Conservation (phyloP, 2,888 invertebrate species). For the Buathra laborator region DNA sequence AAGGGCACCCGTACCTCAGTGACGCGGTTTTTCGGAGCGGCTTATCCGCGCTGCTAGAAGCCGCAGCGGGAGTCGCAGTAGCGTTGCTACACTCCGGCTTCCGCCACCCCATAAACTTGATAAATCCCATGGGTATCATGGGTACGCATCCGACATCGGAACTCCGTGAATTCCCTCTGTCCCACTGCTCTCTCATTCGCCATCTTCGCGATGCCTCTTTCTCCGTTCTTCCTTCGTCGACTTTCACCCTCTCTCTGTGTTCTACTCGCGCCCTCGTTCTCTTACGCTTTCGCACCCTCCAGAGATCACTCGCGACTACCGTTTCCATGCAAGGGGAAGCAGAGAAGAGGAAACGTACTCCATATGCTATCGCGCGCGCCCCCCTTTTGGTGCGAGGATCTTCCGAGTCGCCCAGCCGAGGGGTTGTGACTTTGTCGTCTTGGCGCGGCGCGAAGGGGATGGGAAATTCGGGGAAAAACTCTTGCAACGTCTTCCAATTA, state of each 20-base stretch:
- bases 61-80: constrained; percentile 32
- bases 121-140: constrained; percentile 77
- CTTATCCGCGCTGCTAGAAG: not conserved
- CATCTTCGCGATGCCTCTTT: constrained; percentile 23
- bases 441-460: constrained; percentile 44
- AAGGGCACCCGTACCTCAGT: constrained; percentile 62
- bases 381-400: constrained; percentile 32
- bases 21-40: constrained; percentile 38
- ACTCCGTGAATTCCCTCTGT: constrained; percentile 68
- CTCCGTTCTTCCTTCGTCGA: constrained; percentile 24
- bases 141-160: constrained; percentile 70
- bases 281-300: constrained; percentile 42
- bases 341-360: constrained; percentile 54
- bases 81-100: constrained; percentile 46
- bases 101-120: constrained; percentile 77
- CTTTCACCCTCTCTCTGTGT: constrained; percentile 15
- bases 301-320: constrained; percentile 54
- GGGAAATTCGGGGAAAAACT: constrained; percentile 47
- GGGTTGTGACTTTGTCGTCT: constrained; percentile 56
- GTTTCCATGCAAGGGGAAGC: constrained; percentile 55
- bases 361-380: constrained; percentile 45
- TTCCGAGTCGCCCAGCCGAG: constrained; percentile 29
- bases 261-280: not conserved
- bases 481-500: constrained; percentile 61
- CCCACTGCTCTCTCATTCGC: constrained; percentile 53